Evolutionary conservation across 1,140 invertebrate species (phyloP), one percentile per base, ranked within the genome.

Genomic region (Galleria mellonella): DNA sequence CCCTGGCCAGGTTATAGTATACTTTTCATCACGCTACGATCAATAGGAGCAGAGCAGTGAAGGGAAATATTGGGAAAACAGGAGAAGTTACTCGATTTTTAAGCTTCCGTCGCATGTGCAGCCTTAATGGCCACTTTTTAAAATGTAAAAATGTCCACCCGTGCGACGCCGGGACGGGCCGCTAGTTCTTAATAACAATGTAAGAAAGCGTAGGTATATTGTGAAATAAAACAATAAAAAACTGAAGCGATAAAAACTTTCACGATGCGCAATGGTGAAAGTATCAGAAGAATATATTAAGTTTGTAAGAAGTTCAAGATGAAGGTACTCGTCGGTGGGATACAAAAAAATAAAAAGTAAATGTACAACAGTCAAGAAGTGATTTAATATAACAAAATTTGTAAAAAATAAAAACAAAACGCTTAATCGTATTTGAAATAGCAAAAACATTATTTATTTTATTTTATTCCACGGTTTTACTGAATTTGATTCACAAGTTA

Each of bases 161-260:
- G n/a, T n/a, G n/a, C n/a, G n/a, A n/a, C n/a, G n/a, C n/a, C n/a
- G n/a, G n/a, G n/a, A n/a, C n/a, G n/a, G n/a, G n/a, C n/a, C n/a
- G n/a, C n/a, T n/a, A n/a, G n/a, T n/a, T 23, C 17, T 23, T 23
- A 23, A 23, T 23, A 23, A 23, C 17, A 23, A 23, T 23, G 17
- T 2, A 23, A 23, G 2, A n/a, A n/a, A 23, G 17, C 17, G 6
- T 3, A 23, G 2, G 17, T 23, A 23, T 6, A 7, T 14, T 14
- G 12, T 14, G 2, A 35, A 14, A 35, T 35, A 14, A 35, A 14
- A 35, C 12, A 35, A 32, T 32, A 44, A 51, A 27, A 47, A 43
- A 39, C 10, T 38, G 55, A 54, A 59, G 45, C 43, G 45, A 54
- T 54, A 48, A 37, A 59, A 59, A 59, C 47, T 61, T 61, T 51